These are phyloP conservation scores for Baccha elongata DNA, from an alignment of 2,888 invertebrate genomes.

Conservation along the genomic window DNA sequence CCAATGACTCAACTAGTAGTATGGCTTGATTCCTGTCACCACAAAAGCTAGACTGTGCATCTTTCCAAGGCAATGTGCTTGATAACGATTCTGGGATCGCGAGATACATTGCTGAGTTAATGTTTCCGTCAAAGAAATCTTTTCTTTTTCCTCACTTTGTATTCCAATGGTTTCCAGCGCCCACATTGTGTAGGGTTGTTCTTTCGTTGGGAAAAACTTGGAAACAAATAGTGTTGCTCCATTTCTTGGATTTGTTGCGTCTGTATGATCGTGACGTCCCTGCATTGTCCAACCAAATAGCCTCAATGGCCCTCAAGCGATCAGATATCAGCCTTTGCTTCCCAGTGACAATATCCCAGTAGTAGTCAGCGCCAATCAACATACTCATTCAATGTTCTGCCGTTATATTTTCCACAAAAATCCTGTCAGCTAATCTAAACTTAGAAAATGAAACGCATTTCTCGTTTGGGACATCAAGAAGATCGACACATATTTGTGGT, in stretches of 20 bases:
- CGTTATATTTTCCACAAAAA: not conserved
- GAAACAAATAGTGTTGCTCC: not conserved
- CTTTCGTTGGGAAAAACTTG: too few species aligned
- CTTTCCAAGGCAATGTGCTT: slow-evolving; percentile 21
- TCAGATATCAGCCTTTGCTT: not conserved
- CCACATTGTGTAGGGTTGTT: slow-evolving; percentile 4
- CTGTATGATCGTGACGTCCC: slow-evolving; percentile 1
- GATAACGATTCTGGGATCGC: slow-evolving; percentile 1
- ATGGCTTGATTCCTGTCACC: slow-evolving; percentile 10
- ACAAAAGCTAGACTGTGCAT: not conserved
- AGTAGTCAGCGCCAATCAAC: slow-evolving; percentile 18
- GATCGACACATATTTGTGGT: slow-evolving; percentile 35
- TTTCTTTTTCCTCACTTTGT: slow-evolving; percentile 11
- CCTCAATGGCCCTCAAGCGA: slow-evolving; percentile 1
- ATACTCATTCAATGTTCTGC: not conserved
- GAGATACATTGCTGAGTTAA: slow-evolving; percentile 5
- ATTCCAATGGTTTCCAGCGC: slow-evolving; percentile 28
- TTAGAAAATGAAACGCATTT: slow-evolving; percentile 12
- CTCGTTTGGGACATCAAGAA: slow-evolving; percentile 20
- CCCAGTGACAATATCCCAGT: slow-evolving; percentile 19
- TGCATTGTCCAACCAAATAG: slow-evolving; percentile 29
- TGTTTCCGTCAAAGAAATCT: not conserved
- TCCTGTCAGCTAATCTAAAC: slow-evolving; percentile 24
- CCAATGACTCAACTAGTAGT: slow-evolving; percentile 1
- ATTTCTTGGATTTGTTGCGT: not conserved